Base-by-base conservation (phyloP, 2,888 invertebrate species). In the Brachypalpus laphriformis region DNA sequence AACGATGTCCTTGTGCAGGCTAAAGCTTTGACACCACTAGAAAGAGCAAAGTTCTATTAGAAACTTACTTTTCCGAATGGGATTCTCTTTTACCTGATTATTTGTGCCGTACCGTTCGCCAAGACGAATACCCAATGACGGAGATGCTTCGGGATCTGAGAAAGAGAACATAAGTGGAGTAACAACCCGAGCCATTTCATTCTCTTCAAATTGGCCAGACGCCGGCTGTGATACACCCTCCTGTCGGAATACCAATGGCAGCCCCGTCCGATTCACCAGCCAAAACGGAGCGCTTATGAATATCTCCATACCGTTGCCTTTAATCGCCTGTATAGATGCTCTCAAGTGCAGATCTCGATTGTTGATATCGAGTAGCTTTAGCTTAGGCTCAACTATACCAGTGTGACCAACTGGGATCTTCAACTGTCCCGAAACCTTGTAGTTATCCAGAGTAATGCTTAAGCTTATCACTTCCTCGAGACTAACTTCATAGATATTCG, bases 201-300 rank as follows among this genome's bases (percentile, higher is more conserved):
- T 98, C 91, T 99, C 99, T 76, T 95, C 95, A 91, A 96, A 97
- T 93, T 99, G 99, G 1, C 98, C 99, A 6, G 97, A 96, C 86
- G 96, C 95, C 89, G 95, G 96, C 25, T 93, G 90, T 9, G 94
- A 94, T 11, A 95, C 94, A 0, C 97, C 97, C 91, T 97, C 98
- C 92, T 99, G 98, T 88, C 96, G 95, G 92, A 98, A 98, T 70
- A 99, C 96, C 82, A 99, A 93, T n/a, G 99, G 99, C 82, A 99
- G 93, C 0, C 99, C 99, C 5, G 98, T 97, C 92, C 97, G 97
- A 93, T 99, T 99, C 78, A 99, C 95, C 87, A 99, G 94, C 99
- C 99, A 99, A 93, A 96, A 98, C 2, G 97, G 96, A 2, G 97
- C 96, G 59, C 95, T 96, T 25, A 98, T 93, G 18, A 94, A 94